Conservation (phyloP, 2,113 vertebrate genomes). For the Hydropotes inermis region DNA sequence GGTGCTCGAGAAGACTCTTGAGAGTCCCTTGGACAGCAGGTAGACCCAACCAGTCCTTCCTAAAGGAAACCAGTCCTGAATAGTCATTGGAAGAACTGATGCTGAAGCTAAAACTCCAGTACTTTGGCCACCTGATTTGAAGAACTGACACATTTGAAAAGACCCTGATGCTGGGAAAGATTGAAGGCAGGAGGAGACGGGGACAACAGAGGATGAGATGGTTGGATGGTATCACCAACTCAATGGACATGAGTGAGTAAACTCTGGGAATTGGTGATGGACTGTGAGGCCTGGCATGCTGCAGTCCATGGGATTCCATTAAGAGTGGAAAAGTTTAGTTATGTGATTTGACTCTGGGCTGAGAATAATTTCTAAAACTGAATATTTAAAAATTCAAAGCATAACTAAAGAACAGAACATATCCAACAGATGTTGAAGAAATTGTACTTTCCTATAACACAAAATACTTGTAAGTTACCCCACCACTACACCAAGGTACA, state of each 20-base stretch:
- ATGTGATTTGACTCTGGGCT: not conserved
- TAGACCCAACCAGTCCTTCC: not conserved
- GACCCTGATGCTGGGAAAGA: not conserved
- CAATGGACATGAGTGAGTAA: not conserved
- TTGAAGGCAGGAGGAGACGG: not conserved
- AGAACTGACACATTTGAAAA: not conserved
- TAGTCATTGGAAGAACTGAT: not conserved
- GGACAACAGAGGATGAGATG: not conserved
- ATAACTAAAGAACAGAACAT: not conserved
- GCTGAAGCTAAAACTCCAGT: not conserved
- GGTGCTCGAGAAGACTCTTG: not conserved
- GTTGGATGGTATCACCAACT: not conserved
- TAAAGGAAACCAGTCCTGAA: not conserved
- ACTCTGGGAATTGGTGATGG: fast-evolving
- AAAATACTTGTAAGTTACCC: not conserved
- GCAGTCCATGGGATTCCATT: not conserved
- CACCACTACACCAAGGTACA: not conserved
- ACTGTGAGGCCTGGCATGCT: not conserved
- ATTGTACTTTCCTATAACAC: not conserved
- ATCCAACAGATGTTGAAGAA: not conserved
- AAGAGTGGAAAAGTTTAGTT: not conserved
- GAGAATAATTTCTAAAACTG: not conserved
- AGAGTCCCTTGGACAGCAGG: not conserved
- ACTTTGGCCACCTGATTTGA: not conserved
- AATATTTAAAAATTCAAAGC: not conserved